These are phyloP conservation scores for Lamellibrachia luymesi DNA, from an alignment of 1,140 invertebrate species.

Conservation along the genomic window DNA sequence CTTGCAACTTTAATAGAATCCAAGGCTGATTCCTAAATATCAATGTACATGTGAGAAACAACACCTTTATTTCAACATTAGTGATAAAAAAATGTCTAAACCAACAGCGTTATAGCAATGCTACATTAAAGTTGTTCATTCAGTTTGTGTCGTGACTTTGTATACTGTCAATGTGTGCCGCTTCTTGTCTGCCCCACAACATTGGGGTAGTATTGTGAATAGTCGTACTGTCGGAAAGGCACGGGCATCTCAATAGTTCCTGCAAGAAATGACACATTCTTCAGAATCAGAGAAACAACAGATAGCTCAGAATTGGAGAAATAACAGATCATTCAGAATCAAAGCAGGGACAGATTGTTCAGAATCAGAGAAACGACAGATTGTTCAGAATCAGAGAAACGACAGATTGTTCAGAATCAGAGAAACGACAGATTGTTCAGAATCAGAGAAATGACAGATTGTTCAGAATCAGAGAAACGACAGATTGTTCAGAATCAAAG, in stretches of 20 bases:
- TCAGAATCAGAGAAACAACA: no score
- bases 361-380: no score
- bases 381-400: no score
- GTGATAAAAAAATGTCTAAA: background rate
- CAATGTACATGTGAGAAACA: background rate
- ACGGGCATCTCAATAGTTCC: constrained; percentile 68
- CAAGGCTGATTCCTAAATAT: background rate
- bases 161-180: background rate
- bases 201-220: constrained; percentile 68
- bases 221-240: constrained; percentile 78
- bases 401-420: no score
- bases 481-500: no score
- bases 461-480: no score
- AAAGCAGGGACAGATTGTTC: background rate
- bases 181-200: background rate
- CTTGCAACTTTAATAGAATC: background rate
- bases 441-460: no score
- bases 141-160: background rate
- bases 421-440: no score
- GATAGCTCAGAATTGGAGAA: no score
- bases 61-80: background rate
- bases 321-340: background rate
- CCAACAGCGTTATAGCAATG: background rate
- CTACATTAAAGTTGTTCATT: background rate
- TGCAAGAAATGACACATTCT: constrained; percentile 28